A percentile compares a stretch with the other conserved stretches of the same genome.
Conservation (phyloP, 2,888 invertebrate species). For the Blastobasis adustella region DNA sequence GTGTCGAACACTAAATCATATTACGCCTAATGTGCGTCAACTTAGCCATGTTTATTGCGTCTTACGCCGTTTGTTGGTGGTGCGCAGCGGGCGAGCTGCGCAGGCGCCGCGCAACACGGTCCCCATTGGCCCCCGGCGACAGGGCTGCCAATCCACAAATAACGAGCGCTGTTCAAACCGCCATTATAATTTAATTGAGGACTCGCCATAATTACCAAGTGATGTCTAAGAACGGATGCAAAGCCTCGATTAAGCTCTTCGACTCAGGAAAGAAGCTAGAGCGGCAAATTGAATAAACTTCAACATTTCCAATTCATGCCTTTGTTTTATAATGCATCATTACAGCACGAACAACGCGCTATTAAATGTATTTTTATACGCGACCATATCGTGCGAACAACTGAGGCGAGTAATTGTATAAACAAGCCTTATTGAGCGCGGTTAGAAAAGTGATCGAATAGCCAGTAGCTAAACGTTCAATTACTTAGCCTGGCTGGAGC, state of each 20-base stretch:
- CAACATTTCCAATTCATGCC: too few relatives aligned
- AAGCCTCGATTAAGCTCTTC: conserved; percentile 31
- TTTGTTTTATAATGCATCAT: too few relatives aligned
- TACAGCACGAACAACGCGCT: too few relatives aligned
- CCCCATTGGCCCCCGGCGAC: conserved; percentile 60
- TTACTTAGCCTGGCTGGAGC: neutral
- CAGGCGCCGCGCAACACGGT: conserved; percentile 65
- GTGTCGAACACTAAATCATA: neutral
- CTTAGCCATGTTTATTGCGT: conserved; percentile 25
- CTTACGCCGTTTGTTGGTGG: conserved; percentile 37
- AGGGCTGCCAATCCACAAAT: conserved; percentile 60
- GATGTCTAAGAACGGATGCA: conserved; percentile 32
- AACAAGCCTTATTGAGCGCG: neutral
- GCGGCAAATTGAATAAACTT: conserved; percentile 3
- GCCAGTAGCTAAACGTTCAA: neutral
- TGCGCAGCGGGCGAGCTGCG: conserved; percentile 59
- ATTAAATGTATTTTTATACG: too few relatives aligned
- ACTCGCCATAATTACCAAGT: conserved; percentile 43
- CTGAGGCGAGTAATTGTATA: too few relatives aligned
- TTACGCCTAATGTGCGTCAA: conserved; percentile 3
- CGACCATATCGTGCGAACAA: too few relatives aligned
- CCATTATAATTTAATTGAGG: conserved; percentile 62
- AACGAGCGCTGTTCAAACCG: conserved; percentile 43
- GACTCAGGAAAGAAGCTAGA: conserved; percentile 3
- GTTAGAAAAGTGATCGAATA: neutral